Percentiles rank a stretch among this genome's conserved stretches.
These are phyloP conservation scores for Amphibalanus amphitrite DNA, from an alignment of 1,140 invertebrate genomes.

Conservation along the genomic window DNA sequence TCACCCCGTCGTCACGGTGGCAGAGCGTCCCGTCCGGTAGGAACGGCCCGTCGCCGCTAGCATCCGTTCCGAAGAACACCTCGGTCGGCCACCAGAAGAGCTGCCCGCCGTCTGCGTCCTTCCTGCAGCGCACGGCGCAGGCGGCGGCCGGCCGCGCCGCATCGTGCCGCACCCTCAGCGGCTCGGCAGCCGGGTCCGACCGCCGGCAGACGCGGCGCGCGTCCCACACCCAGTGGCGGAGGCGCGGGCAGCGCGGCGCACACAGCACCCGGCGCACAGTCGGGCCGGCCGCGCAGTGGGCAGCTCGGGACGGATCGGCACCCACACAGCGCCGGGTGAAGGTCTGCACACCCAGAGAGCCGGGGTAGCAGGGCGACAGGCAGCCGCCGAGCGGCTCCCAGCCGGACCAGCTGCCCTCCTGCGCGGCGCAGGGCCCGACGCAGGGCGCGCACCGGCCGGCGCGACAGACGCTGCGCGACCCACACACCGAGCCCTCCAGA, in stretches of 20 bases:
- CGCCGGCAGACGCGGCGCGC: not conserved
- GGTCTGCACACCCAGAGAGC: not conserved
- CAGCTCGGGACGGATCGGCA: not conserved
- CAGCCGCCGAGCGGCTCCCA: not conserved
- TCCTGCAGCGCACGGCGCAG: not conserved
- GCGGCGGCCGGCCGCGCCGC: too few species aligned
- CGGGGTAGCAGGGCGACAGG: not conserved
- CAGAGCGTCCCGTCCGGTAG: not conserved
- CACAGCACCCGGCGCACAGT: not conserved
- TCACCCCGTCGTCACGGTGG: not conserved
- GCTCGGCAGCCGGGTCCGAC: not conserved
- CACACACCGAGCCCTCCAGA: not conserved
- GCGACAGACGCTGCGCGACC: not conserved
- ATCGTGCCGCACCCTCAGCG: not conserved
- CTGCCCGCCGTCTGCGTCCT: not conserved
- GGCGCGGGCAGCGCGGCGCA: not conserved
- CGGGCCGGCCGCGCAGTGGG: not conserved
- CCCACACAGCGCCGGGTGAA: not conserved
- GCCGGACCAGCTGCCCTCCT: not conserved
- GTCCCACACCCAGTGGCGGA: not conserved
- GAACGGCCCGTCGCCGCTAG: not conserved
- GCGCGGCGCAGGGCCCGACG: not conserved
- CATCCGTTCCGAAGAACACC: not conserved
- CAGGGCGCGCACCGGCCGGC: not conserved
- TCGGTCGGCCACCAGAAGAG: not conserved